A percentile compares a stretch with the other conserved stretches of the same genome.
Conservation (phyloP, 2,113 vertebrate genomes). For the Sturnira hondurensis region DNA sequence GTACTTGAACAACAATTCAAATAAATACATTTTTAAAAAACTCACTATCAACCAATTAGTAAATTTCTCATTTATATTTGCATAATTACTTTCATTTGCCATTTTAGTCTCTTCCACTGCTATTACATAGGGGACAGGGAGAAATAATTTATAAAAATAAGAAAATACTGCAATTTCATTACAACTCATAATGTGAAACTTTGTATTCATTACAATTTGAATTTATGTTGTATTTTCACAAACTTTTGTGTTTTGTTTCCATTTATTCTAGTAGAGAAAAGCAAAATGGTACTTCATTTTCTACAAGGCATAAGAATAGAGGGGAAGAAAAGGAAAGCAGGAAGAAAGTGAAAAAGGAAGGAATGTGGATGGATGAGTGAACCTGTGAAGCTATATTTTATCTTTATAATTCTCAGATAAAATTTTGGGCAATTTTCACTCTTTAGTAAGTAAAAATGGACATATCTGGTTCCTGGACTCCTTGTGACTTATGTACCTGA, state of each 20-base stretch:
- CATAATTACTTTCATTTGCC: not conserved
- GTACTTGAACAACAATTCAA: too few species aligned
- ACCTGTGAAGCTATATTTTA: not conserved
- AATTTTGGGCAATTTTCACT: not conserved
- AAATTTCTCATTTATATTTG: not conserved
- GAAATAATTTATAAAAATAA: not conserved
- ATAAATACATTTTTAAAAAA: too few species aligned
- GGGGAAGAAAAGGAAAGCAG: not conserved
- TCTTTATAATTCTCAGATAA: not conserved
- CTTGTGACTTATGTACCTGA: not conserved
- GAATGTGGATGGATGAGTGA: not conserved
- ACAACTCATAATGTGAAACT: not conserved
- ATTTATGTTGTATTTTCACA: not conserved
- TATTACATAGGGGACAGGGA: not conserved
- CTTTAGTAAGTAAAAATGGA: not conserved
- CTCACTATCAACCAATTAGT: not conserved
- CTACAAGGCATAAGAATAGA: not conserved
- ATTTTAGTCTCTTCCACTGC: not conserved
- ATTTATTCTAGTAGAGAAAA: not conserved
- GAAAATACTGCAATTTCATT: not conserved
- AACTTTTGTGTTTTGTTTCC: not conserved
- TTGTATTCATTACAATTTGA: not conserved
- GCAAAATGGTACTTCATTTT: not conserved
- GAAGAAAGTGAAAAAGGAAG: not conserved
- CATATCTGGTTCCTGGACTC: not conserved